Conservation (phyloP, 2,797 vertebrate species). For the Passerculus sandwichensis region DNA sequence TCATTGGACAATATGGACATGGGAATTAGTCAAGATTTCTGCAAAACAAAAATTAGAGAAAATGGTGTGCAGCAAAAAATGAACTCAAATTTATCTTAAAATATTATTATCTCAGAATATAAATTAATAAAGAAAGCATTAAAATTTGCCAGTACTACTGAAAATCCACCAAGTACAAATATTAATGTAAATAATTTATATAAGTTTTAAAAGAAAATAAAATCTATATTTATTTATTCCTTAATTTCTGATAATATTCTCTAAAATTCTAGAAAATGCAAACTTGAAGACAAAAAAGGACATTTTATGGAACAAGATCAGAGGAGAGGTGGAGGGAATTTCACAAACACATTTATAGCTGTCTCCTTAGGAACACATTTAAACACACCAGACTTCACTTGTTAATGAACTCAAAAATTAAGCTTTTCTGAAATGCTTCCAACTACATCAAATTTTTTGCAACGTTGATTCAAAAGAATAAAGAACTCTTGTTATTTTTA, state of each 20-base stretch:
- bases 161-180: background rate
- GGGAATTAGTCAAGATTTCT: background rate
- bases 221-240: background rate
- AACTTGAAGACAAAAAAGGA: background rate
- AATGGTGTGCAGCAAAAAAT: slow-evolving; percentile 7
- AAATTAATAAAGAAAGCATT: background rate
- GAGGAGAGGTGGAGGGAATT: background rate
- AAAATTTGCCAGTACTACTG: background rate
- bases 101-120: background rate
- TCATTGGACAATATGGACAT: background rate
- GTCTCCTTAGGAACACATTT: background rate
- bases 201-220: background rate
- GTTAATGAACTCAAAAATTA: background rate
- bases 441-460: background rate
- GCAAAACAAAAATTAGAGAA: background rate
- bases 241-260: background rate
- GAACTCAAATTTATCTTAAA: background rate
- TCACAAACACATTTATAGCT: background rate
- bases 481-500: background rate
- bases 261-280: background rate
- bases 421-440: background rate
- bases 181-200: background rate
- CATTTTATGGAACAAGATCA: background rate
- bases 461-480: background rate
- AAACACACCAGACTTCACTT: background rate